Evolutionary conservation across 2,888 invertebrate genomes (phyloP), one percentile per base, ranked within the genome.

Genomic region (Philereme transversata): DNA sequence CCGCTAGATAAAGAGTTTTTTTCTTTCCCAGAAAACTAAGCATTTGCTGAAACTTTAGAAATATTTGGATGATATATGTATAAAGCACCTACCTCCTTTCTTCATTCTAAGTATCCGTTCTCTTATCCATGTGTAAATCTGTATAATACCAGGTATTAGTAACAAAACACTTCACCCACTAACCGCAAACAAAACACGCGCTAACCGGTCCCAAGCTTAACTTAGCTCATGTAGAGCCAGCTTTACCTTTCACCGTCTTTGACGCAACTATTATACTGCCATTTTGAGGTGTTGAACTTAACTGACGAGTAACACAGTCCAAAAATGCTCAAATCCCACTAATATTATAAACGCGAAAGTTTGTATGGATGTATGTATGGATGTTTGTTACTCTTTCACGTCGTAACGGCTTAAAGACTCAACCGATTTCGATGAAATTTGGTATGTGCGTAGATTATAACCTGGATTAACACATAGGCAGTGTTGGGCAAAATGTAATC

Each of bases 201-300:
- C 44, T 45, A 51, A 60, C 59, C 62, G 49, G 59, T 63, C 62
- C 44, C 48, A 11, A 53, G n/a, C 41, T 22, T 57, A 65, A 60
- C 57, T 49, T 57, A 56, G 51, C 57, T 62, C 48, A 53, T 56
- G 50, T 40, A 33, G 43, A 60, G 45, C 49, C 45, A 51, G 43
- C 51, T 72, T 73, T 74, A 72, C 74, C 77, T 79, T 77, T 78
- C 76, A 74, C 76, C 56, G 71, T 74, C 69, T 72, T 74, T 78
- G 76, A 76, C 74, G 75, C 71, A 75, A 77, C 68, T 64, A 56
- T 58, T 51, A 62, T 34, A 51, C 60, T 10, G 35, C 58, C 43
- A 51, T 56, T 58, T 59, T 52, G 46, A 57, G 52, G 34, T 52
- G 62, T 55, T 11, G 33, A 41, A 33, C 22, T 34, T 34, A 22